Evolutionary conservation across 2,797 vertebrate genomes (phyloP).

Genomic region (Notamacropus eugenii): DNA sequence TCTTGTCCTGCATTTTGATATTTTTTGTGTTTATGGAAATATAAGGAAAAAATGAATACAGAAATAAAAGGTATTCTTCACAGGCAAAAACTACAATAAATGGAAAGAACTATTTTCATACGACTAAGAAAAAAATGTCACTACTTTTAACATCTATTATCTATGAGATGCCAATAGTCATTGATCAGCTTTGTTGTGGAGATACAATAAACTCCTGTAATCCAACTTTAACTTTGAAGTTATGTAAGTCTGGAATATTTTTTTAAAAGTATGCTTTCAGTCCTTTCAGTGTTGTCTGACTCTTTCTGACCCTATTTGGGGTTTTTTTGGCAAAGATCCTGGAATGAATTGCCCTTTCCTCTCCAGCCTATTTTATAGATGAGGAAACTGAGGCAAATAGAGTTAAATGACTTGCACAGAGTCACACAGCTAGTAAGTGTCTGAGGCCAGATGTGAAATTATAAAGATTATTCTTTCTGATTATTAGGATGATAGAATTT

Average conservation of each 20-base stretch:
- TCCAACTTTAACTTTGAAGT: constrained; percentile 66
- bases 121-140: constrained; percentile 18
- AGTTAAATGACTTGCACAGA: background rate
- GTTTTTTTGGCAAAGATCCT: background rate
- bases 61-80: background rate
- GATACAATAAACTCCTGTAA: constrained; percentile 62
- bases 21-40: constrained; percentile 41
- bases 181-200: constrained; percentile 67
- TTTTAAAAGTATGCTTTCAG: constrained; percentile 19
- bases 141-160: constrained; percentile 67
- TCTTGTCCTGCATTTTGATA: constrained; percentile 5
- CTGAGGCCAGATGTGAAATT: background rate
- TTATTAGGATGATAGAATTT: background rate
- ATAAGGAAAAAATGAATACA: background rate
- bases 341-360: background rate
- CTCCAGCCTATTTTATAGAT: background rate
- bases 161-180: constrained; percentile 65
- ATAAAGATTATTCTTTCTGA: background rate
- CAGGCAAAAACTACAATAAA: constrained; percentile 30
- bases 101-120: constrained; percentile 52
- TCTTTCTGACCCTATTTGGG: background rate
- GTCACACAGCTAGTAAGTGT: background rate
- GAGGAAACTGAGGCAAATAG: background rate
- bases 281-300: background rate
- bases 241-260: constrained; percentile 63